These are phyloP conservation scores for Ochlodes sylvanus DNA, from an alignment of 2,888 invertebrate species.

Conservation along the genomic window DNA sequence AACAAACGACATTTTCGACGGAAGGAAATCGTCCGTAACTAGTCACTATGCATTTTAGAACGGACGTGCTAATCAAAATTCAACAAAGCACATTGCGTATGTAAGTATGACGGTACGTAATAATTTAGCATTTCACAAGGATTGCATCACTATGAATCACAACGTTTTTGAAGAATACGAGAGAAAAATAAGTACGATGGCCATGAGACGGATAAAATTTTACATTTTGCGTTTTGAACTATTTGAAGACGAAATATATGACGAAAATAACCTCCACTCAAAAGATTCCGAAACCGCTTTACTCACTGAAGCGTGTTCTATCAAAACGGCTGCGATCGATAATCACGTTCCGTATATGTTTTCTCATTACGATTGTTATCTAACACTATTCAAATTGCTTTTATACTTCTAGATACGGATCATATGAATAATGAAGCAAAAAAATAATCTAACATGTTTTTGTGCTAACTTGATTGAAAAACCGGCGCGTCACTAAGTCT, in stretches of 20 bases:
- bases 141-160: conserved; percentile 64
- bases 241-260: neutral
- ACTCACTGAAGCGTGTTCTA: conserved; percentile 1
- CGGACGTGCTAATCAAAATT: conserved; percentile 67
- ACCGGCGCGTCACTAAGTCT: conserved; percentile 74
- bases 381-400: conserved; percentile 28
- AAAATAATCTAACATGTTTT: conserved; percentile 25
- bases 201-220: conserved; percentile 9
- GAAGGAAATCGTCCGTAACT: conserved; percentile 58
- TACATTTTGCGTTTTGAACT: conserved; percentile 7
- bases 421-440: conserved; percentile 25
- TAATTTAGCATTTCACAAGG: conserved; percentile 58
- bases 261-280: conserved; percentile 1
- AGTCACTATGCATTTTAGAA: conserved; percentile 60
- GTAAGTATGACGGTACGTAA: conserved; percentile 50
- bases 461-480: conserved; percentile 53
- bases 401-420: conserved; percentile 16
- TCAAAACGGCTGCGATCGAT: conserved; percentile 32
- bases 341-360: conserved; percentile 15
- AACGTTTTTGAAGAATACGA: conserved; percentile 20
- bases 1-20: conserved; percentile 46
- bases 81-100: conserved; percentile 58
- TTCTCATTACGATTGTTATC: conserved; percentile 30
- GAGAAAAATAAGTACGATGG: conserved; percentile 9
- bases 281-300: conserved; percentile 5